phyloP scores from a whole-genome alignment of 2,113 vertebrate genomes.

The Synchiropus splendidus region DNA sequence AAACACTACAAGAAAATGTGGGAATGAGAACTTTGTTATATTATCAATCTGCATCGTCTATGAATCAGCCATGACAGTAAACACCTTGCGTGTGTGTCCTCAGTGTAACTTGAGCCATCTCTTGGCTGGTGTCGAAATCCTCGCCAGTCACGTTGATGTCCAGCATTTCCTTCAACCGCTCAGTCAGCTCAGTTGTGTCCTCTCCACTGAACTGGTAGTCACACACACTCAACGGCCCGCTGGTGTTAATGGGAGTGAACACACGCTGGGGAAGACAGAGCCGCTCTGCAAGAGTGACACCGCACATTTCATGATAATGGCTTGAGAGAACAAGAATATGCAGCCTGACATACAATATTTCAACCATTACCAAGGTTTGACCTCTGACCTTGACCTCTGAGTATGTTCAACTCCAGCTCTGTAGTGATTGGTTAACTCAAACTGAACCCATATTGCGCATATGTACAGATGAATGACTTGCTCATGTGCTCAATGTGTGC shows the following conservation, averaged over 20 bases:
- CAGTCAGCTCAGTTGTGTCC: slow-evolving; percentile 44
- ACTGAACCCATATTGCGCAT: no score
- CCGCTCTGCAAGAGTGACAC: slow-evolving; percentile 22
- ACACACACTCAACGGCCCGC: slow-evolving; percentile 49
- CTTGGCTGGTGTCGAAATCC: slow-evolving; percentile 51
- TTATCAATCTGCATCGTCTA: no score
- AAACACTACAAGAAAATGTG: neutral
- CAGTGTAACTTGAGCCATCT: slow-evolving; percentile 20
- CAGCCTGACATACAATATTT: no score
- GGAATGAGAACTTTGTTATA: no score
- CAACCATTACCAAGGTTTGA: no score
- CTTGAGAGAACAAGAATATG: no score
- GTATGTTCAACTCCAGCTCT: neutral
- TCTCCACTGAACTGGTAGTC: slow-evolving; percentile 70
- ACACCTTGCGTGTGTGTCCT: slow-evolving; percentile 13
- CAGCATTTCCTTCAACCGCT: slow-evolving; percentile 66
- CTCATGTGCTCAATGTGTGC: slow-evolving; percentile 15
- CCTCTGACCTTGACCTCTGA: no score
- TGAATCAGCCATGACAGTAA: neutral
- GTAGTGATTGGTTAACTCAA: neutral
- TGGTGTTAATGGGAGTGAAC: slow-evolving; percentile 41
- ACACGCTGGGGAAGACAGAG: slow-evolving; percentile 50
- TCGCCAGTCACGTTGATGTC: slow-evolving; percentile 40
- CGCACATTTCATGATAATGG: neutral
- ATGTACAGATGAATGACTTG: no score